Evolutionary conservation across 2,888 invertebrate species (phyloP).

Genomic region (Hypomecis punctinalis): DNA sequence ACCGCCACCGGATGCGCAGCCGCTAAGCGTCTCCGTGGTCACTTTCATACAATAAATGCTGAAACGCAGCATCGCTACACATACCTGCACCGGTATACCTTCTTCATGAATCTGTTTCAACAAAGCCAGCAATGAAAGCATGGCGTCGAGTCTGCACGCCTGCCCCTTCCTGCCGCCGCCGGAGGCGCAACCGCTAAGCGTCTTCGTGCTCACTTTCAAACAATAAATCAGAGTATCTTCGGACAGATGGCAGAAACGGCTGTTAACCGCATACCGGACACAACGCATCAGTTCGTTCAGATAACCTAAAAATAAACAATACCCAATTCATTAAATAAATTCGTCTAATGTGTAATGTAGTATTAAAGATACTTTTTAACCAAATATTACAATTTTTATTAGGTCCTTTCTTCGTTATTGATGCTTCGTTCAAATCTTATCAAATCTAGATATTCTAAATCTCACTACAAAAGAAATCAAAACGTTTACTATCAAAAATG

Average conservation of each 20-base stretch:
- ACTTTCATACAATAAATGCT: slow-evolving; percentile 50
- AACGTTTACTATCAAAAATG: slow-evolving; percentile 1
- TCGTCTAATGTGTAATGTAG: neutral
- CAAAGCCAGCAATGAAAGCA: slow-evolving; percentile 64
- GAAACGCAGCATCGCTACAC: slow-evolving; percentile 21
- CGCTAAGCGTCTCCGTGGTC: slow-evolving; percentile 56
- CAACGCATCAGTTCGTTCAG: slow-evolving; percentile 75
- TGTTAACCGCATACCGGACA: slow-evolving; percentile 66
- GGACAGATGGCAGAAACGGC: slow-evolving; percentile 65
- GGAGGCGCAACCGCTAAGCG: slow-evolving; percentile 62
- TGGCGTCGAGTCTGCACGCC: slow-evolving; percentile 68
- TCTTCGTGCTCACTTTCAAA: slow-evolving; percentile 55
- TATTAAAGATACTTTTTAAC: too few relatives aligned
- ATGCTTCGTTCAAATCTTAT: neutral
- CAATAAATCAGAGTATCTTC: slow-evolving; percentile 64
- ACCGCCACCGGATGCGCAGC: slow-evolving; percentile 66
- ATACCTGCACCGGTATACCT: slow-evolving; percentile 70
- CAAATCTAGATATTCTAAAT: neutral
- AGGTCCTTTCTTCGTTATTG: too few relatives aligned
- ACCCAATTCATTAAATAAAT: neutral
- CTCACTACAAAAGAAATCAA: neutral
- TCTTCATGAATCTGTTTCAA: slow-evolving; percentile 60
- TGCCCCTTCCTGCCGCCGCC: slow-evolving; percentile 74
- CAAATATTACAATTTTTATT: too few relatives aligned
- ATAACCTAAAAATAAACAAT: slow-evolving; percentile 59